Base-by-base conservation (phyloP, 2,888 invertebrate species). In the Hypselothyrea guttata region DNA sequence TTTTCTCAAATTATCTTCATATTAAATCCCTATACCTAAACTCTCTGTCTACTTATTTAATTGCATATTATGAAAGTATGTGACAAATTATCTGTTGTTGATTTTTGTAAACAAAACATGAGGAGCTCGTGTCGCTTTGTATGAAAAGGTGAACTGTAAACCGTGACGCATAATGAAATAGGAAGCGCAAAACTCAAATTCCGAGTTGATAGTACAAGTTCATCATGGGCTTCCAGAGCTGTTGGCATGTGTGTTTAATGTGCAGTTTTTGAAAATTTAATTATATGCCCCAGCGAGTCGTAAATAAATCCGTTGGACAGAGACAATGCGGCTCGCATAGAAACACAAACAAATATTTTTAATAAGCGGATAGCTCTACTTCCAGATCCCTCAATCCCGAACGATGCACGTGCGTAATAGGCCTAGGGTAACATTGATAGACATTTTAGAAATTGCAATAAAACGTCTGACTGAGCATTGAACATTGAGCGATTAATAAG, bases 401-500 rank as follows among this genome's bases (percentile, higher is more conserved):
- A 16, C n/a, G 44, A n/a, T 52, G 42, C 41, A 47, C 35, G 53
- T 48, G 78, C 45, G 77, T 49, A 46, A 44, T 28, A 68, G 59
- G 30, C 67, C 51, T 45, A 22, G 22, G 54, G 62, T 62, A 71
- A 71, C 77, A 53, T 64, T 41, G 48, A 38, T 72, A 27, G 60
- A 58, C 51, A 60, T 75, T 69, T 78, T 74, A 69, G 67, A 60
- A 71, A 83, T 70, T 72, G 86, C 82, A 84, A 82, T 85, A 75
- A 82, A 82, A 85, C 75, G 77, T 75, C 64, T 75, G 82, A 74
- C 65, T 84, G 82, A 68, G 58, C 86, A 83, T 81, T 74, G 58
- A 40, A 49, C 30, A 42, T 38, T 47, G 63, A 54, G 57, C 65
- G 71, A 84, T 84, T 82, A 77, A 84, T 82, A 69, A 22, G 22